Base-by-base conservation (phyloP, 2,113 vertebrate species). In the Camelus bactrianus region DNA sequence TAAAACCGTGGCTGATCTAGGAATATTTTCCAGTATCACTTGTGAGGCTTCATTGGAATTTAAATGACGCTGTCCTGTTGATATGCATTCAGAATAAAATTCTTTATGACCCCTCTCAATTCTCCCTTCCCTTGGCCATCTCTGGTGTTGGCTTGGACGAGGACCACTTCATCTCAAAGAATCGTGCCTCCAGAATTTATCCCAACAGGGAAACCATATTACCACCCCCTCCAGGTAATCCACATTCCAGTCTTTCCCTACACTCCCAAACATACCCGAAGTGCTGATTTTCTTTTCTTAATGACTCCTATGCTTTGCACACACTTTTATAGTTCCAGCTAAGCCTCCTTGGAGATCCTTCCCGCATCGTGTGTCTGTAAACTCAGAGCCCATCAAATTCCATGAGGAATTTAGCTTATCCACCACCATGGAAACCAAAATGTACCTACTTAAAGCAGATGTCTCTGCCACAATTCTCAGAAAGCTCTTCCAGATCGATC, bases 301-400 rank as follows among this genome's bases (percentile, higher is more conserved):
- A 96, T 73, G 52, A 17, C 8, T 56, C 22, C 20, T 64, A 16
- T 76, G 52, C 52, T 83, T 77, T 52, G 54, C 60, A 73, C 15
- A 94, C 86, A 64, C 65, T 83, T 81, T 73, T 42, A 86, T 15
- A 69, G 16, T 28, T 28, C 5, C 26, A 65, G 60, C 32, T 65
- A 84, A 73, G 75, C 13, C 9, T 90, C 20, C 46, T 16, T 50
- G 20, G 38, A 88, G 42, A 17, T 65, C 32, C 26, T 73, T 82
- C 30, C 12, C 22, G 42, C 54, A 28, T 0, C 38, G 38, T 14
- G 54, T 35, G 5, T 52, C 84, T 77, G n/a, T 80, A 77, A 93
- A 92, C 94, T 97, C 93, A 97, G 95, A 98, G 95, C 54, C 64
- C 89, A 64, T 77, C 75, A 81, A 69, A 89, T 50, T 38, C 52